phyloP scores from a whole-genome alignment of 1,140 invertebrate species.

The Orius insidiosus region DNA sequence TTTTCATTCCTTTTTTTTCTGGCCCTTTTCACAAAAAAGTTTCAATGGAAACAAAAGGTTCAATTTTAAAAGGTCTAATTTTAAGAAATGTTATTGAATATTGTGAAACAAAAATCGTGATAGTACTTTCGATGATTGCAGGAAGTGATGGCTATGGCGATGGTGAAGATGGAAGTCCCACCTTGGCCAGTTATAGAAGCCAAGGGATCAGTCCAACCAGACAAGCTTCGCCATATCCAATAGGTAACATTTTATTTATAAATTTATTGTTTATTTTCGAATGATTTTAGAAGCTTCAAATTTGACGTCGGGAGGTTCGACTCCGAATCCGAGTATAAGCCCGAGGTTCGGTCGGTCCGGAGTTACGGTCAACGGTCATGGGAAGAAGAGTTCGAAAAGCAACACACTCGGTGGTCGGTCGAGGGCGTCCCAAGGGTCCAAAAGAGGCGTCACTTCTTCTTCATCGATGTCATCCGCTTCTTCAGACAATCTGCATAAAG shows the following conservation, averaged over 20 bases:
- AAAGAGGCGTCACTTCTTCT: slow-evolving; percentile 16
- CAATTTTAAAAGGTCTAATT: too few relatives aligned
- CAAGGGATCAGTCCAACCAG: slow-evolving; percentile 13
- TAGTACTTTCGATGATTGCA: too few relatives aligned
- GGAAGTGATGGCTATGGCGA: slow-evolving; percentile 5
- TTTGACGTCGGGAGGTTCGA: slow-evolving; percentile 15
- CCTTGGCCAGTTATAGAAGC: slow-evolving; percentile 10
- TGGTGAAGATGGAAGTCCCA: slow-evolving; percentile 10
- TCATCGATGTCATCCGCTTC: slow-evolving; percentile 16
- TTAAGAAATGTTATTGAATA: too few relatives aligned
- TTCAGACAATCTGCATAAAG: slow-evolving; percentile 15
- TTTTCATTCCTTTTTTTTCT: too few relatives aligned
- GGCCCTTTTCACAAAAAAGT: too few relatives aligned
- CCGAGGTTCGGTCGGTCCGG: slow-evolving; percentile 13
- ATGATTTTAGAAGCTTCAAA: slow-evolving; percentile 14
- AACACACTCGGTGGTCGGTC: slow-evolving; percentile 11
- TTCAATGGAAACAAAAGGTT: too few relatives aligned
- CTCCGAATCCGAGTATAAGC: slow-evolving; percentile 16
- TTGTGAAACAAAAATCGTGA: too few relatives aligned
- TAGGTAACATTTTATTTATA: slow-evolving; percentile 9
- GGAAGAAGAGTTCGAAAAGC: slow-evolving; percentile 7
- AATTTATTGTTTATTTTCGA: slow-evolving; percentile 1
- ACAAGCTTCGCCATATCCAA: slow-evolving; percentile 17
- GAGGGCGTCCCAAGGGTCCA: slow-evolving; percentile 10
- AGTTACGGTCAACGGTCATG: background rate